Percentiles rank a stretch among this genome's conserved stretches.
Conservation (phyloP, 2,888 invertebrate species). For the Epirrhoe tristata region DNA sequence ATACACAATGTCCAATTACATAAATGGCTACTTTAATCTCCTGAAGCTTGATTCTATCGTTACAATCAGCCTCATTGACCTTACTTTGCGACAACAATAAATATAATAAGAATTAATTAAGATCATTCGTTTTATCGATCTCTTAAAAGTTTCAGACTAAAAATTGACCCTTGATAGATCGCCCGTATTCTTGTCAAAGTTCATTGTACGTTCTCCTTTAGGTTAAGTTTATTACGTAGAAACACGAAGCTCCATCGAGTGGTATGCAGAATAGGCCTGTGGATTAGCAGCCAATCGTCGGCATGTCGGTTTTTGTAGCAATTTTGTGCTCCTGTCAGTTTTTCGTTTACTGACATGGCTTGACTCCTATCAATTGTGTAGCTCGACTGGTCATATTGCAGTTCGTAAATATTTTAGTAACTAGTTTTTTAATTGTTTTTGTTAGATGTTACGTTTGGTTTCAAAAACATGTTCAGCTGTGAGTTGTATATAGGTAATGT, state of each 20-base stretch:
- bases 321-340: slow-evolving; percentile 46
- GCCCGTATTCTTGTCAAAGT: not conserved
- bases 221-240: slow-evolving; percentile 1
- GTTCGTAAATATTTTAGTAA: slow-evolving; percentile 6
- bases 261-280: slow-evolving; percentile 40
- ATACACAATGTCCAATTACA: not conserved
- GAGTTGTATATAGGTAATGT: too few species aligned
- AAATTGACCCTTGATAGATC: not conserved
- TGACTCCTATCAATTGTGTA: slow-evolving; percentile 21
- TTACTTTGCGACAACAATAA: too few species aligned
- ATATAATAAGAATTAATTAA: too few species aligned
- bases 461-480: not conserved
- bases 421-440: not conserved
- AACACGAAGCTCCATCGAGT: slow-evolving; percentile 22
- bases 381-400: slow-evolving; percentile 24
- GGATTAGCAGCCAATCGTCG: slow-evolving; percentile 43
- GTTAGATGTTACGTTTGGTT: not conserved
- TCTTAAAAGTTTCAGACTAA: not conserved
- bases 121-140: too few species aligned
- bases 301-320: slow-evolving; percentile 42
- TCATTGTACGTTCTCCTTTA: not conserved
- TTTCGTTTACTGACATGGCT: slow-evolving; percentile 30
- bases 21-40: not conserved
- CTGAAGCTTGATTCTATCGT: not conserved
- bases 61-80: not conserved